phyloP scores from a whole-genome alignment of 2,113 vertebrate genomes.

The Vicugna pacos region DNA sequence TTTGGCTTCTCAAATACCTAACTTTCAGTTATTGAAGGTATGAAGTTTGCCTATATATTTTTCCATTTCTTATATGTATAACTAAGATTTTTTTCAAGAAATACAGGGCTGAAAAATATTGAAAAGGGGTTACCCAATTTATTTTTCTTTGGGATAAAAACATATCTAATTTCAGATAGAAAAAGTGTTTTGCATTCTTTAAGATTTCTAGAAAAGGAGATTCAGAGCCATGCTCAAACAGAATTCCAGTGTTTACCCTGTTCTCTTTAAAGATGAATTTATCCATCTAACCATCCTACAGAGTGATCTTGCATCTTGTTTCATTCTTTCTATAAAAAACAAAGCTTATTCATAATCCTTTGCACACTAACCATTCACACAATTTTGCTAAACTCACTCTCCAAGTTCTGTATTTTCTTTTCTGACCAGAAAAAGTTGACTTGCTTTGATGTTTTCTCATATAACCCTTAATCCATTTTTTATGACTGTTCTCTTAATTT shows the following conservation, averaged over 20 bases:
- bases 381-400: constrained; percentile 37
- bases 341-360: constrained; percentile 30
- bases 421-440: constrained; percentile 5
- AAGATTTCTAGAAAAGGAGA: constrained; percentile 53
- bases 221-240: background rate
- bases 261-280: constrained; percentile 40
- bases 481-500: constrained; percentile 52
- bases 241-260: background rate
- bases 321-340: constrained; percentile 4
- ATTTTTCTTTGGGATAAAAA: constrained; percentile 37
- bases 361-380: background rate
- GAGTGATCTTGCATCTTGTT: background rate
- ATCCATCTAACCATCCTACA: background rate
- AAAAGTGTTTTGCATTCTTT: background rate
- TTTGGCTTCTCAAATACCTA: constrained; percentile 2
- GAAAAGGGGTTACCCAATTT: background rate
- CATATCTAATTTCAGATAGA: background rate
- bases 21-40: background rate
- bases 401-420: constrained; percentile 48
- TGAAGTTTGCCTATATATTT: background rate
- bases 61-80: background rate
- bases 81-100: constrained; percentile 7
- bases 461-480: constrained; percentile 67
- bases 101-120: background rate
- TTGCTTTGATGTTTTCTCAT: constrained; percentile 53